These are phyloP conservation scores for Thaumetopoea pityocampa DNA, from an alignment of 1,140 invertebrate genomes.

Conservation along the genomic window DNA sequence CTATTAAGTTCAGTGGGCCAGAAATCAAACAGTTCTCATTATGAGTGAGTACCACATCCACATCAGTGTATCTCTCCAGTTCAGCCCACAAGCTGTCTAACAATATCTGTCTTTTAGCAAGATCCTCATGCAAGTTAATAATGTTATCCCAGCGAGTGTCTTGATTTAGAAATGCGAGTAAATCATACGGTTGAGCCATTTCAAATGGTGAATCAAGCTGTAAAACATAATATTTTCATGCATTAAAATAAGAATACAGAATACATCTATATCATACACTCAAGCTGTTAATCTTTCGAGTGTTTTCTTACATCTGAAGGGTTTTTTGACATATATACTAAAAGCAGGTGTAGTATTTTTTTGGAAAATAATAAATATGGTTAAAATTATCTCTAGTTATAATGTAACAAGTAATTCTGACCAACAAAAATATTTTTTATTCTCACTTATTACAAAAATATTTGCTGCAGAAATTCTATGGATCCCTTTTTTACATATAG, in stretches of 20 bases:
- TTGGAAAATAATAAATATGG: too few species aligned
- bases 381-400: too few species aligned
- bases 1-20: slow-evolving; percentile 79
- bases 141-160: slow-evolving; percentile 82
- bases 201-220: slow-evolving; percentile 86
- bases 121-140: slow-evolving; percentile 80
- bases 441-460: too few species aligned
- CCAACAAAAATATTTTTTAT: too few species aligned
- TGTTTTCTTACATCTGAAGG: too few species aligned
- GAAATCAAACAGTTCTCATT: slow-evolving; percentile 83
- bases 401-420: too few species aligned
- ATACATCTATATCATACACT: neutral
- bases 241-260: neutral
- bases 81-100: slow-evolving; percentile 81
- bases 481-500: too few species aligned
- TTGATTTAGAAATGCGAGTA: slow-evolving; percentile 89
- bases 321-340: too few species aligned
- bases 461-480: too few species aligned
- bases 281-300: neutral
- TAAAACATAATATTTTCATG: slow-evolving; percentile 39
- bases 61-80: slow-evolving; percentile 78
- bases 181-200: slow-evolving; percentile 86
- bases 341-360: too few species aligned
- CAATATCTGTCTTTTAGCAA: slow-evolving; percentile 79
- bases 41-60: slow-evolving; percentile 79